phyloP scores from a whole-genome alignment of 1,140 invertebrate species.

The Uloborus diversus region DNA sequence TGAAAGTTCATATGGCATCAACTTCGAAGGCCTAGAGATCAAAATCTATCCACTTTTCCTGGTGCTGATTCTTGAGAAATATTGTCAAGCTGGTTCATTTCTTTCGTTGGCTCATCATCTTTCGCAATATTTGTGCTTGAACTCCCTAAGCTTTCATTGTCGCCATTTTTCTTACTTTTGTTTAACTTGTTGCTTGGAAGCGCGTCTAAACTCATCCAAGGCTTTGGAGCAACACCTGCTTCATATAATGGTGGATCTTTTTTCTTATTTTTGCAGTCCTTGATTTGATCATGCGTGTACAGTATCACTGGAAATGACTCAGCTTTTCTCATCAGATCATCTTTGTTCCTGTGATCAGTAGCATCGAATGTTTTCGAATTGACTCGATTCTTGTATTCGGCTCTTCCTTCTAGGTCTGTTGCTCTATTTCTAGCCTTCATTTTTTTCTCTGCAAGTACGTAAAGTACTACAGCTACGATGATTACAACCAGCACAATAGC shows the following conservation, averaged over 20 bases:
- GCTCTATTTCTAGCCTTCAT: background rate
- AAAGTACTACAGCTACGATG: background rate
- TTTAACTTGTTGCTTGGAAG: background rate
- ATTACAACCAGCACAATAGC: background rate
- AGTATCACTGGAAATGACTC: conserved; percentile 36
- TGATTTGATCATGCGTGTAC: conserved; percentile 40
- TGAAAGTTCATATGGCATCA: no score
- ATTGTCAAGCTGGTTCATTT: conserved; percentile 12
- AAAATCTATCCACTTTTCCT: background rate
- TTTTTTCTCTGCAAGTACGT: background rate
- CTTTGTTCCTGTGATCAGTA: background rate
- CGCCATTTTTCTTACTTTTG: background rate
- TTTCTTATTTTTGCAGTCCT: conserved; percentile 2
- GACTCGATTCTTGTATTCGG: no score
- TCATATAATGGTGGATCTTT: conserved; percentile 23
- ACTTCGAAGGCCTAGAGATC: no score
- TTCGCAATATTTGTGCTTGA: background rate
- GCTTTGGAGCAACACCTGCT: conserved; percentile 2
- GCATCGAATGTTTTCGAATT: background rate
- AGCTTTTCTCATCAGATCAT: background rate
- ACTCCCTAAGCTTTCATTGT: conserved; percentile 1
- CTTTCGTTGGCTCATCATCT: conserved; percentile 4
- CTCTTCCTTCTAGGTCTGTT: background rate
- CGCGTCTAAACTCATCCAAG: conserved; percentile 28
- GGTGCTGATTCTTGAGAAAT: background rate